Evolutionary conservation across 2,888 invertebrate genomes (phyloP).

Genomic region (Oligia strigilis): DNA sequence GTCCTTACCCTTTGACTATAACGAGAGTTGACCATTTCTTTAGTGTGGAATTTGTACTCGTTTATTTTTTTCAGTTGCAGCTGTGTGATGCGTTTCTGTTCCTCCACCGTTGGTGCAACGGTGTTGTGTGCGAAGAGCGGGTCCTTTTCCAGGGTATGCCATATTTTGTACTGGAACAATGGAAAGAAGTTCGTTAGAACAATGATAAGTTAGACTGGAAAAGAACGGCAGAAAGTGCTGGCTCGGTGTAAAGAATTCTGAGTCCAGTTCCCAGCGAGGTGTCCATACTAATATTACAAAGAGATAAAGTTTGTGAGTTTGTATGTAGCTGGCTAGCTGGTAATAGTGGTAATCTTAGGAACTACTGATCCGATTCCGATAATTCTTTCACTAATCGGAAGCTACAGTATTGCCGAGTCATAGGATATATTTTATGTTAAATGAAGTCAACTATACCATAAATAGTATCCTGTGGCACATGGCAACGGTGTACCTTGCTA

Average conservation of each 20-base stretch:
- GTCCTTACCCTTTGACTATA: constrained; percentile 91
- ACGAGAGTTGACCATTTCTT: constrained; percentile 90
- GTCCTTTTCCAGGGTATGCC: constrained; percentile 94
- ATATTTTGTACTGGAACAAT: constrained; percentile 93
- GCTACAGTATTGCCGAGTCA: too few species aligned
- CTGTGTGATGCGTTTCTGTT: constrained; percentile 93
- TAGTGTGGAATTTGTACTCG: constrained; percentile 92
- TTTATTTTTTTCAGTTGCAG: constrained; percentile 92
- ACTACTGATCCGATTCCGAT: too few species aligned
- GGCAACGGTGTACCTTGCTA: background rate
- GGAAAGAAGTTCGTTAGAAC: constrained; percentile 15
- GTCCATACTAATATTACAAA: background rate
- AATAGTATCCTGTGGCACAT: background rate
- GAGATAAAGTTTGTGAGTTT: too few species aligned
- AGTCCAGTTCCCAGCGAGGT: background rate
- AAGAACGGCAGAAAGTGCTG: background rate
- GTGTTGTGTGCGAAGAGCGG: constrained; percentile 93
- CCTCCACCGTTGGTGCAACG: constrained; percentile 92
- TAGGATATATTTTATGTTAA: too few species aligned
- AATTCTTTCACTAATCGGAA: too few species aligned
- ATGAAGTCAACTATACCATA: too few species aligned
- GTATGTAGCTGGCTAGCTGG: too few species aligned
- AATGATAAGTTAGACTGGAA: background rate
- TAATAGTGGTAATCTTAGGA: too few species aligned
- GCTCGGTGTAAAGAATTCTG: background rate